A percentile compares a stretch with the other conserved stretches of the same genome.
Conservation (phyloP, 2,797 vertebrate species). For the Coluber constrictor region DNA sequence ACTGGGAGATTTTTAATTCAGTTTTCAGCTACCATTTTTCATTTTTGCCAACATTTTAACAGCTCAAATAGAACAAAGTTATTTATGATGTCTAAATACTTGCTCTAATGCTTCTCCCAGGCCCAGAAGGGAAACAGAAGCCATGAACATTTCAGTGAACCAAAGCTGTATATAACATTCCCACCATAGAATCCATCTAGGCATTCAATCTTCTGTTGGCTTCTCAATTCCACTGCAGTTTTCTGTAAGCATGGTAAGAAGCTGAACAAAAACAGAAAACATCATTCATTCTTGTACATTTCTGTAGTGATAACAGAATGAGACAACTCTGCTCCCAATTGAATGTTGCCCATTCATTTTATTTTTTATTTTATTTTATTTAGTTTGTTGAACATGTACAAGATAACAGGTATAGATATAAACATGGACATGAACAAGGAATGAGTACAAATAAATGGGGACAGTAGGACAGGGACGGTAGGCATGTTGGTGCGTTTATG, state of each 20-base stretch:
- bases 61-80: constrained; percentile 39
- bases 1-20: constrained; percentile 22
- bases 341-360: not conserved
- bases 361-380: too few relatives aligned
- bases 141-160: constrained; percentile 51
- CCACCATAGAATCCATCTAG: constrained; percentile 29
- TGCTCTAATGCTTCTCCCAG: constrained; percentile 48
- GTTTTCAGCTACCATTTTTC: constrained; percentile 42
- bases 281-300: not conserved
- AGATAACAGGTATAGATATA: too few relatives aligned
- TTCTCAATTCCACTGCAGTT: constrained; percentile 3
- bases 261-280: constrained; percentile 23
- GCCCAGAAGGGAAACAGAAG: constrained; percentile 34
- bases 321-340: not conserved
- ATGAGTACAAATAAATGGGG: too few relatives aligned
- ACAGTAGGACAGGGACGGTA: too few relatives aligned
- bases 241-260: not conserved
- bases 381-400: too few relatives aligned
- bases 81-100: constrained; percentile 57
- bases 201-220: constrained; percentile 21
- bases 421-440: too few relatives aligned
- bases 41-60: constrained; percentile 39
- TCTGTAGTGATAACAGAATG: not conserved
- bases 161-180: constrained; percentile 37
- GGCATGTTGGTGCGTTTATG: too few relatives aligned